These are phyloP conservation scores for Orbicella faveolata DNA, from an alignment of 64 coral and sea anemone genomes.

Conservation along the genomic window DNA sequence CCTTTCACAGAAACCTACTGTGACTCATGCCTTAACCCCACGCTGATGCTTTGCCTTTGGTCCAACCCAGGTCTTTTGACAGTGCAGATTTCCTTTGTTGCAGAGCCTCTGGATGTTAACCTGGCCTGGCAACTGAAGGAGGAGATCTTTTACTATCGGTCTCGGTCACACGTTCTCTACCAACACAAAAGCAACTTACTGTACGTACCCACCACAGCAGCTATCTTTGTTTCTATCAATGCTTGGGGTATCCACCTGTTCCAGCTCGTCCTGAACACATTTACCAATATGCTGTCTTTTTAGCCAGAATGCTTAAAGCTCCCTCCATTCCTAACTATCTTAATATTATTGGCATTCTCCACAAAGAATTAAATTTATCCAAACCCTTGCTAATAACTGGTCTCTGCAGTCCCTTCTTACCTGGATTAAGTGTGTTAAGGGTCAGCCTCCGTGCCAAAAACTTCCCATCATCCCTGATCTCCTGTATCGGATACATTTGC, in stretches of 20 bases:
- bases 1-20: no score
- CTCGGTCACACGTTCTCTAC: not conserved
- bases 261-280: constrained; percentile 20
- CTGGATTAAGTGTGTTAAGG: constrained; percentile 18
- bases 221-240: constrained; percentile 15
- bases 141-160: not conserved
- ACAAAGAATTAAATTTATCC: constrained; percentile 31
- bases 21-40: no score
- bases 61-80: not conserved
- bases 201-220: not conserved
- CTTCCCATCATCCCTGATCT: constrained; percentile 17
- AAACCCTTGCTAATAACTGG: constrained; percentile 48
- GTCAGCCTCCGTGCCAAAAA: constrained; percentile 8
- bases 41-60: not conserved
- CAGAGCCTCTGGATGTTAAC: not conserved
- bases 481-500: not conserved
- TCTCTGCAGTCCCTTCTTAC: constrained; percentile 23
- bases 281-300: constrained; percentile 31
- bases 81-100: not conserved
- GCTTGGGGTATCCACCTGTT: constrained; percentile 28
- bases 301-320: constrained; percentile 15
- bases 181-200: not conserved
- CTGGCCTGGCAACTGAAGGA: not conserved
- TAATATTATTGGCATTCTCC: constrained; percentile 19
- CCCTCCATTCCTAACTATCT: constrained; percentile 20